phyloP scores from a whole-genome alignment of 2,888 invertebrate species.

The Platycheirus rosarum region DNA sequence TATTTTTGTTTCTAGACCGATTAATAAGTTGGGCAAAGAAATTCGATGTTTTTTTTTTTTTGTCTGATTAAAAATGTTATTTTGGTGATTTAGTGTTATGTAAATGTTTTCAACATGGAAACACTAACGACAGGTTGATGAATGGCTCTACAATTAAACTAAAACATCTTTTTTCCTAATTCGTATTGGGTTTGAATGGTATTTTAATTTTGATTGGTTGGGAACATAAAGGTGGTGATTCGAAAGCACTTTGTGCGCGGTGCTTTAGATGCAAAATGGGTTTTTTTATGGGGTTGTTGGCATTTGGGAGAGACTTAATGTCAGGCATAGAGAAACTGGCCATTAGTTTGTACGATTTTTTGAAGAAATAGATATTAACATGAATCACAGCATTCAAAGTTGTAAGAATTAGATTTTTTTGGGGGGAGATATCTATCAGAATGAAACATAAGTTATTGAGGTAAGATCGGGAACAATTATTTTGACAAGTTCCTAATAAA shows the following conservation, averaged over 20 bases:
- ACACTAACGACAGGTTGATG: slow-evolving; percentile 61
- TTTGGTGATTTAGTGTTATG: slow-evolving; percentile 70
- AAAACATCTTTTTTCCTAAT: slow-evolving; percentile 43
- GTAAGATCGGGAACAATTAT: too few relatives aligned
- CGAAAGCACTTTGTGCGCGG: slow-evolving; percentile 15
- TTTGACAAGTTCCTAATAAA: too few relatives aligned
- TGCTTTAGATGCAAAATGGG: slow-evolving; percentile 21
- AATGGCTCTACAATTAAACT: slow-evolving; percentile 51
- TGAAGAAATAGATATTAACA: too few relatives aligned
- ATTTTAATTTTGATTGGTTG: slow-evolving; percentile 30
- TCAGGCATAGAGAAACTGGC: not conserved
- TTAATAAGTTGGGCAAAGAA: slow-evolving; percentile 27
- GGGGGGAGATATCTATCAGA: too few relatives aligned
- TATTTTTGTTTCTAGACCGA: slow-evolving; percentile 31
- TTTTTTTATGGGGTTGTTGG: slow-evolving; percentile 15
- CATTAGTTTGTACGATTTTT: too few relatives aligned
- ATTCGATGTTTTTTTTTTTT: slow-evolving; percentile 6
- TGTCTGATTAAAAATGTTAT: slow-evolving; percentile 70
- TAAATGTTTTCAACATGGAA: slow-evolving; percentile 50
- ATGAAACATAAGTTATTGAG: too few relatives aligned
- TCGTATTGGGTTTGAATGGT: slow-evolving; percentile 26
- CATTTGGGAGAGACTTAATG: slow-evolving; percentile 12
- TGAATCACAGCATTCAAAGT: too few relatives aligned
- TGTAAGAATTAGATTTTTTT: too few relatives aligned
- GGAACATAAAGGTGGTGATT: slow-evolving; percentile 14